Conservation (phyloP, 1,140 invertebrate genomes). For the Daktulosphaira vitifoliae region DNA sequence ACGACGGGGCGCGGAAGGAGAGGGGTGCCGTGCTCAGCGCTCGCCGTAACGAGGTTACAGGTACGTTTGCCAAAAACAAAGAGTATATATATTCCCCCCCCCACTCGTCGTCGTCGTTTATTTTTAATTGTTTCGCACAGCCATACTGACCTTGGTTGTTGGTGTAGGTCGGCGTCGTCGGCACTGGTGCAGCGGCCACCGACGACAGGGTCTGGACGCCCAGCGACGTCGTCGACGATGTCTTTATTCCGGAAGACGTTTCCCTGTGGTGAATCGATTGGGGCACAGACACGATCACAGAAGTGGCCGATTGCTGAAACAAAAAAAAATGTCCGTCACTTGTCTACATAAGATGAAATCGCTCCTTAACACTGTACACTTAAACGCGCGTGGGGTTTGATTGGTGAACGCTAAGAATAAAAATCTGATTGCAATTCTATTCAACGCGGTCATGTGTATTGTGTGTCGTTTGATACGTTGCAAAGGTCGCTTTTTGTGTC, state of each 20-base stretch:
- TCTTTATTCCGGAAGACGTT: neutral
- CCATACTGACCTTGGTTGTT: constrained; percentile 21
- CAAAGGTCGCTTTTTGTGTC: too few species aligned
- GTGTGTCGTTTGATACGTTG: too few species aligned
- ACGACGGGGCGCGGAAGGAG: neutral
- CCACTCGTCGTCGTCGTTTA: too few species aligned
- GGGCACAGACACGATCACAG: constrained; percentile 19
- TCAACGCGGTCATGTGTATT: too few species aligned
- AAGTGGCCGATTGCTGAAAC: constrained; percentile 11
- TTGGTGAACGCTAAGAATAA: too few species aligned
- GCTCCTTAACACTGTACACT: too few species aligned
- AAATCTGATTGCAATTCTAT: too few species aligned
- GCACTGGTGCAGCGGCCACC: constrained; percentile 3
- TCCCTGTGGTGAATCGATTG: constrained; percentile 22
- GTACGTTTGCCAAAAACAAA: constrained; percentile 18
- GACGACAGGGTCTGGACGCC: constrained; percentile 27
- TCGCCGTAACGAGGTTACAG: constrained; percentile 11
- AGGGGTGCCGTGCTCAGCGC: neutral
- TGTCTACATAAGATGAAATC: too few species aligned
- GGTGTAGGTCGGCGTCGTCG: constrained; percentile 27
- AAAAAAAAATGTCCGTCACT: constrained; percentile 2
- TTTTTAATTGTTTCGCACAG: too few species aligned
- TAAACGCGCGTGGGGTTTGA: too few species aligned
- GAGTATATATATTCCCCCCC: neutral
- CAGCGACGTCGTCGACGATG: constrained; percentile 25